phyloP scores from a whole-genome alignment of 35 echinoderm and acorn worm species.

The Apostichopus japonicus region DNA sequence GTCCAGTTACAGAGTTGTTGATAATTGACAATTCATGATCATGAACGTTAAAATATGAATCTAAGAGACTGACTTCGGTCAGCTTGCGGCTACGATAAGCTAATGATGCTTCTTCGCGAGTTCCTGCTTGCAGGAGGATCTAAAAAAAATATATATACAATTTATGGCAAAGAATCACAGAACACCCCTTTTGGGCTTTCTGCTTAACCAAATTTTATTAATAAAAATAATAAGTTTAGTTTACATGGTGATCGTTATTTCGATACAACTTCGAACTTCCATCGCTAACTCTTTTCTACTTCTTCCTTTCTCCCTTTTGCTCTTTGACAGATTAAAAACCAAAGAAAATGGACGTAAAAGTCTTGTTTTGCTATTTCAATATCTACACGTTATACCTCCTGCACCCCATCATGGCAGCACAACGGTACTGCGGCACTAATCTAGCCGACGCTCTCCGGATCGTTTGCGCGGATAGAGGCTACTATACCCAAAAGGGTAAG shows the following conservation, averaged over 20 bases:
- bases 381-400: slow-evolving; percentile 41
- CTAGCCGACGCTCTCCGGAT: not conserved
- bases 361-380: slow-evolving; percentile 18
- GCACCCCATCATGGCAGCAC: slow-evolving; percentile 15
- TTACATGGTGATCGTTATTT: not conserved
- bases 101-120: no score
- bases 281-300: not conserved
- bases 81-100: no score
- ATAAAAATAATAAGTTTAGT: no score
- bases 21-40: no score
- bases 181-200: no score
- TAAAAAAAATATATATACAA: no score
- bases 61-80: no score
- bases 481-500: slow-evolving; percentile 19
- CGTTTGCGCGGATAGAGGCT: slow-evolving; percentile 26
- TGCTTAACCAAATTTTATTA: no score
- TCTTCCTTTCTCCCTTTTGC: not conserved
- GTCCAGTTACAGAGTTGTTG: no score
- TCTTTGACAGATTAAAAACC: slow-evolving; percentile 17
- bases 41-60: no score
- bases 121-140: no score
- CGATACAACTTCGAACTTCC: not conserved
- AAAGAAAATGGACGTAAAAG: slow-evolving; percentile 43
- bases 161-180: no score
- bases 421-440: slow-evolving; percentile 3